Evolutionary conservation across 2,797 vertebrate genomes (phyloP).

Genomic region (Macrochelys suwanniensis): DNA sequence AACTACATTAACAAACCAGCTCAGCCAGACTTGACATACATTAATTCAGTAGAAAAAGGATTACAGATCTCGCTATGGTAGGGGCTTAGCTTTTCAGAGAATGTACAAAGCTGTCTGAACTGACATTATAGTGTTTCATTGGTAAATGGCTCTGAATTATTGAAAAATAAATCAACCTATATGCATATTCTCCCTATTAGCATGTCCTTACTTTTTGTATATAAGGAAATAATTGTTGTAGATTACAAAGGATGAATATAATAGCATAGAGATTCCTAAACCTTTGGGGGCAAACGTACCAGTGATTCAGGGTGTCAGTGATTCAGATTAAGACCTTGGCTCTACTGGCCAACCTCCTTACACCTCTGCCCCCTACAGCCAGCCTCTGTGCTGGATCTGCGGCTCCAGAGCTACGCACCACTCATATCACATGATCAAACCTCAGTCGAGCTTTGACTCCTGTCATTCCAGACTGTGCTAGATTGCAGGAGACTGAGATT

Average conservation of each 20-base stretch:
- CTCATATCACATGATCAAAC: background rate
- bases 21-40: background rate
- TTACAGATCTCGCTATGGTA: background rate
- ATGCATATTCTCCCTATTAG: background rate
- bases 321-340: background rate
- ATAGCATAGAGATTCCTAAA: background rate
- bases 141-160: background rate
- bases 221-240: background rate
- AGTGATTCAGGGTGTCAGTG: background rate
- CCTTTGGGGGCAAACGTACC: background rate
- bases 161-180: background rate
- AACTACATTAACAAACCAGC: background rate
- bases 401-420: background rate
- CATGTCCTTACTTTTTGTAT: rapidly evolving
- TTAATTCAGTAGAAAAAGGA: background rate
- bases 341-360: background rate
- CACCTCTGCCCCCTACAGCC: background rate
- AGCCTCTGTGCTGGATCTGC: background rate
- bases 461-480: background rate
- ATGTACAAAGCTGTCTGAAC: background rate
- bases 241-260: background rate
- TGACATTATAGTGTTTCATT: background rate
- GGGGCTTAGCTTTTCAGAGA: background rate
- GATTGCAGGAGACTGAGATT: background rate
- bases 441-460: background rate